A percentile compares a stretch with the other conserved stretches of the same genome.
These are phyloP conservation scores for Moxostoma hubbsi DNA, from an alignment of 2,797 vertebrate species.

Conservation along the genomic window DNA sequence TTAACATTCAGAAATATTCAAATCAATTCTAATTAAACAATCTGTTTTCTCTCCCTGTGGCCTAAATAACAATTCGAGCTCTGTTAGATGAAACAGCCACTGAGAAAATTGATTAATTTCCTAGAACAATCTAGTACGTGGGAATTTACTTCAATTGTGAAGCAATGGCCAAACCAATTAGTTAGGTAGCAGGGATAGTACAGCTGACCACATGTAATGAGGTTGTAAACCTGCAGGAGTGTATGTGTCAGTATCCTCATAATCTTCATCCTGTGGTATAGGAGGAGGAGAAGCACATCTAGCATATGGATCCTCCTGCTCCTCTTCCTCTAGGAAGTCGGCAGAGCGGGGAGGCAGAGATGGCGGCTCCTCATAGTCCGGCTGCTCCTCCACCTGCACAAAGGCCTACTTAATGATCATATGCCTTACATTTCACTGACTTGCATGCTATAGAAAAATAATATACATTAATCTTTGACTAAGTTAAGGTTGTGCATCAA, in stretches of 20 bases:
- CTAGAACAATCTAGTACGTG: not conserved
- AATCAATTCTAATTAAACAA: not conserved
- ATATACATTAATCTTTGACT: not conserved
- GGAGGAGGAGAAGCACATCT: conserved; percentile 41
- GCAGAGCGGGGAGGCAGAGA: conserved; percentile 76
- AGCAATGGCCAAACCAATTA: too few relatives aligned
- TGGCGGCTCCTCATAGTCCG: conserved; percentile 78
- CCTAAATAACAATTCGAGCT: not conserved
- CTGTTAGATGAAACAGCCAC: too few relatives aligned
- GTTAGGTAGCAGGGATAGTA: not conserved
- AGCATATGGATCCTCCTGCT: conserved; percentile 30
- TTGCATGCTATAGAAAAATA: too few relatives aligned
- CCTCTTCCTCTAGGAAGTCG: conserved; percentile 49
- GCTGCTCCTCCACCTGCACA: conserved; percentile 48
- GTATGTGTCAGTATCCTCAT: conserved; percentile 58
- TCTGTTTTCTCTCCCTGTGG: not conserved
- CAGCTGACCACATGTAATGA: not conserved
- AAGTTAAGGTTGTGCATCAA: not conserved
- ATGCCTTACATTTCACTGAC: too few relatives aligned
- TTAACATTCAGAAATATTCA: not conserved
- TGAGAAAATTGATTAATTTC: too few relatives aligned
- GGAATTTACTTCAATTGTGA: not conserved
- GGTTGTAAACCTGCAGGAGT: conserved; percentile 11
- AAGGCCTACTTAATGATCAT: too few relatives aligned
- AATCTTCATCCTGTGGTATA: conserved; percentile 56